A percentile compares a stretch with the other conserved stretches of the same genome.
Evolutionary conservation across 2,888 invertebrate genomes (phyloP).

Genomic region (Spilarctia lutea): DNA sequence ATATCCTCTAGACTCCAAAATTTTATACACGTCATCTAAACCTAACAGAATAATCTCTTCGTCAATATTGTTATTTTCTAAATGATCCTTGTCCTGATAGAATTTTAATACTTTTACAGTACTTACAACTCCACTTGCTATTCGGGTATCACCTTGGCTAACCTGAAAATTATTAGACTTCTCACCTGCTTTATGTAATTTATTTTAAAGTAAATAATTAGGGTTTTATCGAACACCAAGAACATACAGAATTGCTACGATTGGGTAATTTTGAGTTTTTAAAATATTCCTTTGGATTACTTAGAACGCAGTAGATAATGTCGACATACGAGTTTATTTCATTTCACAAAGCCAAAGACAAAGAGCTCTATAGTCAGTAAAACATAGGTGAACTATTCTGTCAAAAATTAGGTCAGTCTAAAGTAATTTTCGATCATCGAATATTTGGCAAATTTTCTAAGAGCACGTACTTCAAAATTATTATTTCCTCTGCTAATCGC

Average conservation of each 20-base stretch:
- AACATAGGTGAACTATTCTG: background rate
- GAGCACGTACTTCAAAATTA: constrained; percentile 59
- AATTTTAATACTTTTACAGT: constrained; percentile 29
- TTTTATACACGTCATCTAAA: constrained; percentile 55
- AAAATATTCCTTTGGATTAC: background rate
- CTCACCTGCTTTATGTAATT: too few species aligned
- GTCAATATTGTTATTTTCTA: constrained; percentile 23
- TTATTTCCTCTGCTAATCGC: constrained; percentile 55
- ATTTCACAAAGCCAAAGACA: background rate
- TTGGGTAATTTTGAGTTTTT: too few species aligned
- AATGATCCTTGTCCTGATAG: constrained; percentile 12
- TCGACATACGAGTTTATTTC: background rate
- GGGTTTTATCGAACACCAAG: too few species aligned
- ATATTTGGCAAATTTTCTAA: background rate
- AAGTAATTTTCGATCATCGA: background rate
- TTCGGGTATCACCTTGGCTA: constrained; percentile 38
- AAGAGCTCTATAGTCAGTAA: background rate
- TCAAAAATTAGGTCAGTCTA: background rate
- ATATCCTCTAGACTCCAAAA: constrained; percentile 51
- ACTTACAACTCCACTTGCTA: constrained; percentile 38
- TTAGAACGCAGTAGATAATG: background rate
- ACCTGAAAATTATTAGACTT: constrained; percentile 34
- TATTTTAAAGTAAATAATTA: too few species aligned
- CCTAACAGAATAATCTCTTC: constrained; percentile 43
- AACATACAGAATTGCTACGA: too few species aligned